Evolutionary conservation across 2,113 vertebrate species (phyloP).

Genomic region (Neolamprologus sp.): DNA sequence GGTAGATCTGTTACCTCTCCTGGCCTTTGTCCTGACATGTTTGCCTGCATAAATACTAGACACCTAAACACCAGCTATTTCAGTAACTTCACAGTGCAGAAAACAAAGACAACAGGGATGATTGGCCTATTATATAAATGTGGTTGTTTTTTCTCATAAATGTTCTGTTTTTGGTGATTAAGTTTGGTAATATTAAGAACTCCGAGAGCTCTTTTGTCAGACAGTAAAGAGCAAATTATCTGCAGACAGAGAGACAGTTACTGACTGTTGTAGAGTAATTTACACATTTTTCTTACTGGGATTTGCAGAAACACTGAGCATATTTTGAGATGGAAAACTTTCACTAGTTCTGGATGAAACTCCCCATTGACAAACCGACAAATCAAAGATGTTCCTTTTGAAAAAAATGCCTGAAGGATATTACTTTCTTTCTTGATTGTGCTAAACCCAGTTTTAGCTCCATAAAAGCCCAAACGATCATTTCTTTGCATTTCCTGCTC

Average conservation of each 20-base stretch:
- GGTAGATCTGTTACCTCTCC: conserved; percentile 15
- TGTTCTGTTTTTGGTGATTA: neutral
- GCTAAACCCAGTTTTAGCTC: neutral
- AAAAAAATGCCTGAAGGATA: neutral
- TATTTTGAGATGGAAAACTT: neutral
- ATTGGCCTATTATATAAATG: conserved; percentile 10
- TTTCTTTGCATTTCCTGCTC: neutral
- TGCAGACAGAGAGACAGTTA: neutral
- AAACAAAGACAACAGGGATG: neutral
- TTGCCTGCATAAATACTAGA: conserved; percentile 21
- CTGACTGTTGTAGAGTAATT: neutral
- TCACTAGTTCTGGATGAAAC: neutral
- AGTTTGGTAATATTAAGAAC: neutral
- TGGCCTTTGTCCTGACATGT: conserved; percentile 31
- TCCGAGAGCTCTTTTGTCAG: neutral
- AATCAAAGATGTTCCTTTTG: neutral
- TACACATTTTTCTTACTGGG: neutral
- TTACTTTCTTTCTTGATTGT: neutral
- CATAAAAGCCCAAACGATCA: neutral
- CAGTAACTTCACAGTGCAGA: neutral
- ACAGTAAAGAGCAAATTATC: neutral
- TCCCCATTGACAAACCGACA: neutral
- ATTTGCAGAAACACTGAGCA: neutral
- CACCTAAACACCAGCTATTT: neutral
- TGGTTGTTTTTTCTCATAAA: neutral